A percentile compares a stretch with the other conserved stretches of the same genome.
phyloP scores from a whole-genome alignment of 1,140 invertebrate species.

The Triops cancriformis region DNA sequence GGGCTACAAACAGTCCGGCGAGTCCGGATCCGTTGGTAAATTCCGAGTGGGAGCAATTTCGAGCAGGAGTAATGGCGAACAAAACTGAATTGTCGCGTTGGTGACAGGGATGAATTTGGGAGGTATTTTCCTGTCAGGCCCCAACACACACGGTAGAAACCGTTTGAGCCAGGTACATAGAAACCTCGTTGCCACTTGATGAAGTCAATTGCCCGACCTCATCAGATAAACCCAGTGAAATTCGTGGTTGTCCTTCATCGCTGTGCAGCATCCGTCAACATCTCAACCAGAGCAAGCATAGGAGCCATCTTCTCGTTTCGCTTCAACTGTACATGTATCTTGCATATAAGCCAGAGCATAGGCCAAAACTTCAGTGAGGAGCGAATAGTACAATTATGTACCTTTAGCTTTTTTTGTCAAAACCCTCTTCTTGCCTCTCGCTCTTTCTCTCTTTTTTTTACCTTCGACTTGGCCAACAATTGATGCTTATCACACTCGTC shows the following conservation, averaged over 20 bases:
- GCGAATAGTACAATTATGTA: too few relatives aligned
- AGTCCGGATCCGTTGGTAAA: background rate
- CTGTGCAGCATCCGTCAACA: background rate
- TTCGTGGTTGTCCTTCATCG: background rate
- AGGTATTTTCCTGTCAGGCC: background rate
- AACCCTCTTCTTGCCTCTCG: too few relatives aligned
- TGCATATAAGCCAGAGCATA: too few relatives aligned
- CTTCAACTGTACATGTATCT: too few relatives aligned
- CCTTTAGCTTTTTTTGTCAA: too few relatives aligned
- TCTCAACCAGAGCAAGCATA: background rate
- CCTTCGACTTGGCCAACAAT: background rate
- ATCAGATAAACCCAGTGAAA: background rate
- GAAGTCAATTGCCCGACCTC: background rate
- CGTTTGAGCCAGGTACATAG: background rate
- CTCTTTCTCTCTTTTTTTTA: too few relatives aligned
- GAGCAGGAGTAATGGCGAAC: background rate
- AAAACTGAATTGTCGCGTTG: conserved; percentile 5
- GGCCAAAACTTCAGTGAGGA: too few relatives aligned
- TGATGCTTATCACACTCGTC: background rate
- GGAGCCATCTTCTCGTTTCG: background rate
- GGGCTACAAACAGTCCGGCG: background rate
- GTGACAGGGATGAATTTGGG: conserved; percentile 9
- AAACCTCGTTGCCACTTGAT: background rate
- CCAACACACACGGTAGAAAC: background rate
- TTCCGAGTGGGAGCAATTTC: background rate